Evolutionary conservation across 2,797 vertebrate species (phyloP).

Genomic region (Loris lydekkerianus): DNA sequence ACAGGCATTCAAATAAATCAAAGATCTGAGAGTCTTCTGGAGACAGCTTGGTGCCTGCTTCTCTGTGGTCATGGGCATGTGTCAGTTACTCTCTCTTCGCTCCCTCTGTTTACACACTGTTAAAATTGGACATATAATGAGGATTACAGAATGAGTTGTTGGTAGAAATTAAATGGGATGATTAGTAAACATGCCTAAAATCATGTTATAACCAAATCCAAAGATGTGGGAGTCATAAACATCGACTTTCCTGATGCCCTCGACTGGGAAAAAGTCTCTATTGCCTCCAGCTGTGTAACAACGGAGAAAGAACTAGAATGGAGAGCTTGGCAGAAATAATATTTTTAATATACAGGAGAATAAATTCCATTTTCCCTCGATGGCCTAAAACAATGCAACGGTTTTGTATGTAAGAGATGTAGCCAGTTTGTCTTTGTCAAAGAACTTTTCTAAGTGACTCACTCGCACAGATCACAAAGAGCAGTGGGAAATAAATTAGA

Average conservation of each 20-base stretch:
- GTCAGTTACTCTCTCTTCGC: neutral
- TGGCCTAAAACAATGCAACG: neutral
- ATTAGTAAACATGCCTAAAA: neutral
- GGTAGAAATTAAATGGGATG: neutral
- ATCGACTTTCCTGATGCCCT: neutral
- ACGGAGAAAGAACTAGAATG: neutral
- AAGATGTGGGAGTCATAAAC: neutral
- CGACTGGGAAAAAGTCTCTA: neutral
- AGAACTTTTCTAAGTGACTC: neutral
- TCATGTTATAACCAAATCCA: neutral
- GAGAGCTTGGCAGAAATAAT: neutral
- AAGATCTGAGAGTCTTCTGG: neutral
- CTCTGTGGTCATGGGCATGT: neutral
- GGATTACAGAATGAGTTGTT: neutral
- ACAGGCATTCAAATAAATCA: neutral
- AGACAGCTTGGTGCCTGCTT: neutral
- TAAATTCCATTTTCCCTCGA: slow-evolving; percentile 21
- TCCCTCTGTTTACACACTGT: neutral
- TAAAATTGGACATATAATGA: neutral
- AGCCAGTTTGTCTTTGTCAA: slow-evolving; percentile 54
- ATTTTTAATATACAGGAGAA: neutral
- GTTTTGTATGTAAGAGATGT: slow-evolving; percentile 24
- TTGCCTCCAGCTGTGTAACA: neutral
- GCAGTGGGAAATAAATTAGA: slow-evolving; percentile 12
- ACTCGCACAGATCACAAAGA: slow-evolving; percentile 12